A percentile compares a stretch with the other conserved stretches of the same genome.
Evolutionary conservation across 2,888 invertebrate species (phyloP).

Genomic region (Mesorhabditis belari): DNA sequence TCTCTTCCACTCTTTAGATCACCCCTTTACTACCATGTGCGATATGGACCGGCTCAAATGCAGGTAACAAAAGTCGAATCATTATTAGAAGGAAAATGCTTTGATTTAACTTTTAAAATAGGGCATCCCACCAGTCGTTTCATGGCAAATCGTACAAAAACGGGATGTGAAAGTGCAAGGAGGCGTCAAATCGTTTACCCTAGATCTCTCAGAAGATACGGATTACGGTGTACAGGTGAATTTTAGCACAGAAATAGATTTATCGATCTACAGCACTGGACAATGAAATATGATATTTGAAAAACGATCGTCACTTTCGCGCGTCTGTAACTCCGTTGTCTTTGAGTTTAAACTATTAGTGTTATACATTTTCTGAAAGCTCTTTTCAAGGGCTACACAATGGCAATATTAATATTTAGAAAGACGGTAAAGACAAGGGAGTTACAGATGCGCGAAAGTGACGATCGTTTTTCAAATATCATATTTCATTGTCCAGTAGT

Average conservation of each 20-base stretch:
- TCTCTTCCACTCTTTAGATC: too few relatives aligned
- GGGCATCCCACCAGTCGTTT: constrained; percentile 34
- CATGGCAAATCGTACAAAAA: constrained; percentile 34
- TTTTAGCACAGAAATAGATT: background rate
- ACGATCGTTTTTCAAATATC: too few relatives aligned
- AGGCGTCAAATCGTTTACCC: constrained; percentile 23
- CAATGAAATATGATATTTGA: too few relatives aligned
- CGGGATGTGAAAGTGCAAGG: constrained; percentile 40
- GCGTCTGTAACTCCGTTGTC: too few relatives aligned
- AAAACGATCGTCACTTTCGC: too few relatives aligned
- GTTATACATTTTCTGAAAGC: too few relatives aligned
- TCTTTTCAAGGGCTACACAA: too few relatives aligned
- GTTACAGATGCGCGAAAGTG: too few relatives aligned
- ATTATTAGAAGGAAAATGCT: background rate
- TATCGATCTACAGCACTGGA: background rate
- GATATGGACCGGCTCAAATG: constrained; percentile 36
- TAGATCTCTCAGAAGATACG: constrained; percentile 33
- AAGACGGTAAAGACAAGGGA: too few relatives aligned
- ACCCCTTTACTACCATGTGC: constrained; percentile 41
- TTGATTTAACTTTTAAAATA: constrained; percentile 4
- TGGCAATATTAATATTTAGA: too few relatives aligned
- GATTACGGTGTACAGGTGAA: constrained; percentile 40
- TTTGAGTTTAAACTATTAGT: too few relatives aligned
- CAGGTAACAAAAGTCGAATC: constrained; percentile 9
- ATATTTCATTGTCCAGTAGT: too few relatives aligned